Base-by-base conservation (phyloP, 2,797 vertebrate species). In the Phalloptychus januarius region DNA sequence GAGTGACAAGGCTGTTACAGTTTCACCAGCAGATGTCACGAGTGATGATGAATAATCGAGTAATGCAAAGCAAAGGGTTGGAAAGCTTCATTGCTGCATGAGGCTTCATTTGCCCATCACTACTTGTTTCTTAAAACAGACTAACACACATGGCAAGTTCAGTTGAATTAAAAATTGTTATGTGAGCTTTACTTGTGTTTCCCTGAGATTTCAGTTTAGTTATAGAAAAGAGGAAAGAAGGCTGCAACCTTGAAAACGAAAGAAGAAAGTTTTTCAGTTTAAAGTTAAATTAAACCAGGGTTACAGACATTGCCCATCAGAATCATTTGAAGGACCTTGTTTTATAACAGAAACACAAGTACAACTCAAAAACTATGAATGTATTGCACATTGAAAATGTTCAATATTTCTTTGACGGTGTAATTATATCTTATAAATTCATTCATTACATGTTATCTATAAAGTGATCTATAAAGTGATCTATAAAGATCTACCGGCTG, bases 171-270 rank as follows among this genome's bases (percentile, higher is more conserved):
- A 33, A 61, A 61, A 11, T 15, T 12, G 54, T 50, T 25, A 52
- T 56, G 25, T 56, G 52, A 12, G 25, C 52, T 56, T 56, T 56
- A 28, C 11, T 56, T 31, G 56, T 61, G 56, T 56, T 56, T 3
- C 7, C 25, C 8, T 56, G 52, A 54, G 8, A 54, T 54, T 20
- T 15, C 33, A 65, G 46, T 76, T 52, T 46, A 70, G 46, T 31
- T 0, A 76, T 38, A 54, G n/a, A 31, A n/a, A 58, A 31, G 28
- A 77, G 44, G 10, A 77, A 20, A 38, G 65, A 70, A 77, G 16
- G 23, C 31, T 69, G 10, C 48, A 77, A 70, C 75, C 48, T 77
- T 77, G 75, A 77, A 44, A 65, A 40, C 12, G 23, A 5, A 1
- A 16, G 38, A 13, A 76, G 67, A 54, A 70, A 33, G 65, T 50